These are phyloP conservation scores for Drosophila insularis DNA, from an alignment of 1,140 invertebrate species.

Conservation along the genomic window DNA sequence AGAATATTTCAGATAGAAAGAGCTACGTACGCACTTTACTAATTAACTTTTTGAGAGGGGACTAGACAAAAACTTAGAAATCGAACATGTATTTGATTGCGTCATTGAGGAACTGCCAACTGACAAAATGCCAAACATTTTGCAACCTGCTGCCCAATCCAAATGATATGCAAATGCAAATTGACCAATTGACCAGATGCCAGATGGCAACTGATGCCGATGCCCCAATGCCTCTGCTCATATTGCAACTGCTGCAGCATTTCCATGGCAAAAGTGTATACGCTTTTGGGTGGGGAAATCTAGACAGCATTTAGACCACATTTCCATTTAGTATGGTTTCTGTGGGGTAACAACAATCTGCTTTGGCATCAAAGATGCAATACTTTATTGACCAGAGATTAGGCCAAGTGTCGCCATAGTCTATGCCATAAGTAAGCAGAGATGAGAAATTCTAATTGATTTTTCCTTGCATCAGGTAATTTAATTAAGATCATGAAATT, in stretches of 20 bases:
- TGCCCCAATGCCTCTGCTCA: background rate
- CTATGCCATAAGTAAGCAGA: constrained; percentile 9
- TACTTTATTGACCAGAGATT: constrained; percentile 29
- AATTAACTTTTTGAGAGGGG: constrained; percentile 49
- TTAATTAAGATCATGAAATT: constrained; percentile 61
- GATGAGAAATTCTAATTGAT: constrained; percentile 58
- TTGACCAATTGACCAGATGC: constrained; percentile 68
- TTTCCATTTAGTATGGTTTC: constrained; percentile 69
- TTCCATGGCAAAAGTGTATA: constrained; percentile 20
- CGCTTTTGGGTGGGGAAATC: background rate
- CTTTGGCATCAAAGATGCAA: constrained; percentile 66
- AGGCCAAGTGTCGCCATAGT: constrained; percentile 15
- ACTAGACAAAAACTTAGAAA: background rate
- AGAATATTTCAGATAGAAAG: background rate
- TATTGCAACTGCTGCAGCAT: constrained; percentile 16
- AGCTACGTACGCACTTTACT: constrained; percentile 54
- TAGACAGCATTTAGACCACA: constrained; percentile 52
- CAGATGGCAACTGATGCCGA: constrained; percentile 36
- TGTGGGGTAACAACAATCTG: no score
- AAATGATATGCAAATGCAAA: constrained; percentile 74
- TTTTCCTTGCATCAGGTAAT: constrained; percentile 48
- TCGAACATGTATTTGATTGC: constrained; percentile 35
- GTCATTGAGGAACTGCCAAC: constrained; percentile 42
- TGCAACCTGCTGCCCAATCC: constrained; percentile 63
- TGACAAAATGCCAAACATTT: constrained; percentile 59